These are phyloP conservation scores for Solenopsis invicta DNA, from an alignment of 1,140 invertebrate species.

Conservation along the genomic window DNA sequence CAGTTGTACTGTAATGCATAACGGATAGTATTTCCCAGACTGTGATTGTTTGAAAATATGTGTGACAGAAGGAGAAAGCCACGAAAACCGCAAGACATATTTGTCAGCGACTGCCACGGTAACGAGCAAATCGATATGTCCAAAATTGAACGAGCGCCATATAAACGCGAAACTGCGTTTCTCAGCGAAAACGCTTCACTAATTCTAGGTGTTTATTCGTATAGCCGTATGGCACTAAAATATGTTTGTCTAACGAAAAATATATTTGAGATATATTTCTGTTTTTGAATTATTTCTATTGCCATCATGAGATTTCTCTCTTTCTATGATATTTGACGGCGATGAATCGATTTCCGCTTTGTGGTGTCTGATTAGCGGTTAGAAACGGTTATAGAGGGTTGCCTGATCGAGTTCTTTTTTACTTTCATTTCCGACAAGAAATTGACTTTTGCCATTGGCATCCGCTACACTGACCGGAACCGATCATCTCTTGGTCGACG, in stretches of 20 bases:
- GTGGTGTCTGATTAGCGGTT: constrained; percentile 20
- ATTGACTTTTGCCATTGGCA: constrained; percentile 41
- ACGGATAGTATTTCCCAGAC: background rate
- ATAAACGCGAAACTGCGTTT: constrained; percentile 18
- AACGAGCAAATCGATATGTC: constrained; percentile 49
- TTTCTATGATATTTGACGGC: background rate
- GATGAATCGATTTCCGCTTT: constrained; percentile 25
- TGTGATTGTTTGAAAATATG: background rate
- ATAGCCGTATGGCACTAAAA: constrained; percentile 4
- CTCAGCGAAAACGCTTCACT: background rate
- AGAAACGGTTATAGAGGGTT: background rate
- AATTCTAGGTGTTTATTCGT: constrained; percentile 23
- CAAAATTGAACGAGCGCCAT: constrained; percentile 14
- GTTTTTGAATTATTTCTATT: constrained; percentile 1
- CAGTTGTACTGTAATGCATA: background rate
- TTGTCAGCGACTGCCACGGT: constrained; percentile 40
- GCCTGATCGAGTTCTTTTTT: constrained; percentile 20
- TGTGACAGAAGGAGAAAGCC: background rate
- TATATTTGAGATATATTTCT: background rate
- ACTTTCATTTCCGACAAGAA: constrained; percentile 28
- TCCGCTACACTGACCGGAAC: constrained; percentile 24
- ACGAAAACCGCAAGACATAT: constrained; percentile 22
- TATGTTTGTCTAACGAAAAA: constrained; percentile 1
- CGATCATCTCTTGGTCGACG: constrained; percentile 28
- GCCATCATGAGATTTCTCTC: background rate